Conservation (phyloP, 2,113 vertebrate species). For the Copsychus sechellarum region DNA sequence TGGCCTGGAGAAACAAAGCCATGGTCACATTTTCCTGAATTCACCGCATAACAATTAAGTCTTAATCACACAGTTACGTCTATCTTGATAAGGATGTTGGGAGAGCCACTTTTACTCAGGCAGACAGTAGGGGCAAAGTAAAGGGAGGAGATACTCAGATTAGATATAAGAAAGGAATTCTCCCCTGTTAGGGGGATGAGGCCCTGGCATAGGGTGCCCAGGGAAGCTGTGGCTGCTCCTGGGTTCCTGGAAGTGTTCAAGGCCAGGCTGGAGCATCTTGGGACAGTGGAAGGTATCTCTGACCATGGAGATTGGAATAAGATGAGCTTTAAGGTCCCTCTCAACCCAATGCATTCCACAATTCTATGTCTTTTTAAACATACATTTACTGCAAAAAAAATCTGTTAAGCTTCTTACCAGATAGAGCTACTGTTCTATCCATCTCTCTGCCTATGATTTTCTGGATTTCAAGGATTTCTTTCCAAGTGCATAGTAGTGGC, state of each 20-base stretch:
- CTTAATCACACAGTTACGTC: background rate
- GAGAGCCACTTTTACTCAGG: background rate
- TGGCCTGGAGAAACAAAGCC: background rate
- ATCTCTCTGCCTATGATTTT: background rate
- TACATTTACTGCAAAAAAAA: background rate
- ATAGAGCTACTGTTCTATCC: background rate
- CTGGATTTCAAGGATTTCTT: background rate
- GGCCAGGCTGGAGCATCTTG: background rate
- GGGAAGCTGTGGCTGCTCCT: background rate
- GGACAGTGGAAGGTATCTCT: background rate
- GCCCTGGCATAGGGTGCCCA: background rate
- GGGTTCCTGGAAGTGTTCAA: background rate
- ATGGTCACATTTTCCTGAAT: background rate
- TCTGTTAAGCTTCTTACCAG: background rate
- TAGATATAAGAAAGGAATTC: background rate
- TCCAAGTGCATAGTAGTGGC: background rate
- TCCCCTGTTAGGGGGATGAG: background rate
- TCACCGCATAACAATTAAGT: background rate
- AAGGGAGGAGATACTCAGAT: background rate
- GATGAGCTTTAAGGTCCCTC: background rate
- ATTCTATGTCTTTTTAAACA: background rate
- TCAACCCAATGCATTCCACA: background rate
- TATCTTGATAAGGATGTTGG: background rate
- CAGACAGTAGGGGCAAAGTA: background rate
- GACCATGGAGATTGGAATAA: background rate